Evolutionary conservation across 1,140 invertebrate species (phyloP), one percentile per base, ranked within the genome.

Genomic region (Drosophila elegans): DNA sequence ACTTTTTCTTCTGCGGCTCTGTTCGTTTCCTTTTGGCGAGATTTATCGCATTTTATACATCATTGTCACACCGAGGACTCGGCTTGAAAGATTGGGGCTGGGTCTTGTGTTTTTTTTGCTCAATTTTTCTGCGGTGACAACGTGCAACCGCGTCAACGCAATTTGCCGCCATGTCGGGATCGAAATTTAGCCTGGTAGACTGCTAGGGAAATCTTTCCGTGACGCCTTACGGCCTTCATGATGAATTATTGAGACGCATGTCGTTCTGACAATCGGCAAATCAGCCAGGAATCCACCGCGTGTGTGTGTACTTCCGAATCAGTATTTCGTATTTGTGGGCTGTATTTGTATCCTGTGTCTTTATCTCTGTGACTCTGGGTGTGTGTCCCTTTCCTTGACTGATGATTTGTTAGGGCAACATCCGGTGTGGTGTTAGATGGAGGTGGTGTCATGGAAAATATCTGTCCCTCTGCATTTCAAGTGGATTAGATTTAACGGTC

Each of bases 31-130:
- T 73, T 63, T 68, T 78, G 74, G 42, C 71, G 64, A 89, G 84
- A 86, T 88, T 83, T 86, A 86, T 89, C 84, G 83, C 67, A 80
- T 79, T 89, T 88, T 88, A 88, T 86, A 79, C 84, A 86, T 86
- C 83, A 86, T 88, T 88, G 83, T 86, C 83, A 86, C 84, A 86
- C 79, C 75, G 56, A 62, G 62, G 60, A 73, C 72, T 60, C 73
- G 80, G 41, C 13, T 38, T 48, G 55, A 34, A 42, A 38, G 16
- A 4, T 67, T 62, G 36, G 36, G 48, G 3, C 13, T 62, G 54
- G 34, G 25, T 45, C 27, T 42, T 36, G 29, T 51, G 49, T 48
- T n/a, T 67, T 67, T 59, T 39, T 69, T 38, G 12, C 67, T 48
- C 41, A 41, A 39, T 52, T 88, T 86, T 77, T 76, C 78, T 88